Evolutionary conservation across 2,113 vertebrate genomes (phyloP).

Genomic region (Balaeniceps rex): DNA sequence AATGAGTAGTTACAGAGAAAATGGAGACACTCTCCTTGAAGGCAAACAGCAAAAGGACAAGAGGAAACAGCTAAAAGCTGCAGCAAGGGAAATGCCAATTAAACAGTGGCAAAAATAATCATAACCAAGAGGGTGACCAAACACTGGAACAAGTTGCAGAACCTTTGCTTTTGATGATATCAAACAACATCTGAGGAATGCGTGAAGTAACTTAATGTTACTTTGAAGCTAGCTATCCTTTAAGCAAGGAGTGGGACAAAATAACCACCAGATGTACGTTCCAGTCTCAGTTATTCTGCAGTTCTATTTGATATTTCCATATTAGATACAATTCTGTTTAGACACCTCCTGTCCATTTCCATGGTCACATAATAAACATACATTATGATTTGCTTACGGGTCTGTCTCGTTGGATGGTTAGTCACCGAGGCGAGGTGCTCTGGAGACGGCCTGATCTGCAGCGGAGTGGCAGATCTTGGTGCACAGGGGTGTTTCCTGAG

Average conservation of each 20-base stretch:
- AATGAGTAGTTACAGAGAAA: neutral
- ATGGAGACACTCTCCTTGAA: neutral
- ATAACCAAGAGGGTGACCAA: neutral
- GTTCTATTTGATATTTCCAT: neutral
- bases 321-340: neutral
- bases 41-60: neutral
- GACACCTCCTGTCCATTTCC: neutral
- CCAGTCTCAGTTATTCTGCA: neutral
- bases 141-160: neutral
- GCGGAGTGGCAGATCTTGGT: neutral
- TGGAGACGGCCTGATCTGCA: accelerated
- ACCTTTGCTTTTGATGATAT: neutral
- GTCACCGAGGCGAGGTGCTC: neutral
- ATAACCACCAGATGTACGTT: neutral
- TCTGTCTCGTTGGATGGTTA: neutral
- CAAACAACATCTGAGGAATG: neutral
- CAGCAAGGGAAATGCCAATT: neutral
- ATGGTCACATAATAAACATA: neutral
- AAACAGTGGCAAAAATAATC: neutral
- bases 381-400: neutral
- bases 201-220: neutral
- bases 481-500: neutral
- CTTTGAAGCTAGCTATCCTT: neutral
- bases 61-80: neutral
- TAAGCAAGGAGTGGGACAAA: neutral